Evolutionary conservation across 2,113 vertebrate genomes (phyloP), one percentile per base, ranked within the genome.

Genomic region (Psilopsiagon aymara): DNA sequence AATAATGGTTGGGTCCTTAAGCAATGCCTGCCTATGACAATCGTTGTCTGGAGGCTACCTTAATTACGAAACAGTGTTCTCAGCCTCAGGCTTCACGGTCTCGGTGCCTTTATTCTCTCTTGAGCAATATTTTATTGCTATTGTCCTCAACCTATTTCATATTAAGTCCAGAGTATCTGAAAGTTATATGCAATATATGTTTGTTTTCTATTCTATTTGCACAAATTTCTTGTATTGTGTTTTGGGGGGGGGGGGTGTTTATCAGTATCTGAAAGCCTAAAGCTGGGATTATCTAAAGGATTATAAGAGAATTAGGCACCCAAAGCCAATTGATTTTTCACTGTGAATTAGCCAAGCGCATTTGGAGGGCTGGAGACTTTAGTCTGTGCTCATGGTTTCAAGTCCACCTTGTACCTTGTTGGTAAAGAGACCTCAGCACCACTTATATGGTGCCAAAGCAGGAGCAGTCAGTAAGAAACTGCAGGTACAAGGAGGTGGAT

Each of bases 11-110:
- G 70, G 74, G 81, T 94, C 94, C 96, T 96, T 96, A 95, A 96
- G 95, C 92, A 97, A 94, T 20, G 92, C 91, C 85, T 37, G 80
- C 18, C 4, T 77, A 19, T 86, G 88, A 95, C 94, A 90, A 92
- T 93, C 11, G 46, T 35, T 97, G 96, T 96, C 96, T 92, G 84
- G 74, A 93, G 96, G 96, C 96, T 96, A 96, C 96, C 69, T 95
- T 95, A 94, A 96, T 96, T 94, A 96, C 81, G 86, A 96, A 96
- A 97, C 52, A 31, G 69, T 59, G 47, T 74, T 92, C 94, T 96
- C 92, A 47, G 88, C 95, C 96, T 69, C 47, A 2, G 94, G 96
- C 96, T 74, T 79, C 83, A 27, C 0, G 10, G 70, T 88, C 96
- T 84, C 37, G 0, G 66, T 94, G 92, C 86, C 83, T 96, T 95